Base-by-base conservation (phyloP, 2,113 vertebrate genomes). In the Spheniscus mendiculus region DNA sequence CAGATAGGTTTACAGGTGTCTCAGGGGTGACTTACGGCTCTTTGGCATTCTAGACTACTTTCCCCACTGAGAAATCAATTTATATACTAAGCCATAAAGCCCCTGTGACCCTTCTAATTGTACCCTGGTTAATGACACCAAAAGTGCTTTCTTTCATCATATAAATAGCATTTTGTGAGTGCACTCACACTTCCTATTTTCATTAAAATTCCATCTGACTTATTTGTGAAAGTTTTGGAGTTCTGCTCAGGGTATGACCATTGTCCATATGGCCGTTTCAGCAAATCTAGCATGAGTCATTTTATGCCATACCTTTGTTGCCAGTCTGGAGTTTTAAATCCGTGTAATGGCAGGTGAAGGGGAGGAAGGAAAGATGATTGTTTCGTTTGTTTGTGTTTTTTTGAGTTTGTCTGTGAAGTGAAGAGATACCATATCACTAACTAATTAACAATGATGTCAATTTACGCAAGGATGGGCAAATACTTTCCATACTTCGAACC, bases 281-380 rank as follows among this genome's bases (percentile, higher is more conserved):
- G 23, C 9, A 77, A 42, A 47, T 30, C 9, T 40, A 55, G 3
- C 13, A 18, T 49, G 13, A 32, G 32, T 26, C 13, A 78, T 26
- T 63, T 22, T 4, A 32, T 55, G 15, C 3, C 66, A 15, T 29
- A n/a, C 29, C 5, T 50, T 27, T 2, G 0, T 27, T n/a, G 30
- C 11, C 30, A 81, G 17, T 32, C 7, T 67, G 21, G 25, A 45
- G 9, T 52, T 74, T 30, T 22, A 65, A 73, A 16, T 6, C 30
- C 5, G 4, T n/a, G 13, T 18, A 53, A 47, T 15, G 12, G 3
- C 11, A 53, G 25, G 20, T 30, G 34, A 73, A 73, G 4, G 6
- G 10, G 23, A 66, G 58, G 59, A 79, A 85, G 36, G 10, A 72
- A 58, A 58, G 34, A 9, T 22, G 9, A 15, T 29, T 70, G 7